Conservation (phyloP, 2,888 invertebrate species). For the Drosophila eohydei region DNA sequence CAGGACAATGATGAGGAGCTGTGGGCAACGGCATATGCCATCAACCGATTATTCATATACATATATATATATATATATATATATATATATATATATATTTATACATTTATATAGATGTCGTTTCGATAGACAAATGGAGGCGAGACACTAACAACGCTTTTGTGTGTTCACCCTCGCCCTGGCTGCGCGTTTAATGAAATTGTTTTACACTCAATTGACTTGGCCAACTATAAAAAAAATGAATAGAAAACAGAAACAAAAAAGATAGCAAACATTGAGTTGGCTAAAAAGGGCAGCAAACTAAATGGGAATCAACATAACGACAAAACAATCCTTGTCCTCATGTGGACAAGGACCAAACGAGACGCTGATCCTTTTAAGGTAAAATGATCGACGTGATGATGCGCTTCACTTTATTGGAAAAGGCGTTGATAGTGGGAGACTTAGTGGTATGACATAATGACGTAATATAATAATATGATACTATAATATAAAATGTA, state of each 20-base stretch:
- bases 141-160: slow-evolving; percentile 13
- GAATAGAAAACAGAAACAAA: slow-evolving; percentile 32
- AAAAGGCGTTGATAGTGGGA: neutral
- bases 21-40: slow-evolving; percentile 21
- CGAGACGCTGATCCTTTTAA: slow-evolving; percentile 52
- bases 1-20: slow-evolving; percentile 46
- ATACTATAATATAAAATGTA: no score
- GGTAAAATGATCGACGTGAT: slow-evolving; percentile 36
- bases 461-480: no score
- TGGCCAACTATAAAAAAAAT: slow-evolving; percentile 70
- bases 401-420: neutral
- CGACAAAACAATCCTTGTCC: slow-evolving; percentile 29
- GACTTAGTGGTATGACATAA: no score
- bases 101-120: neutral
- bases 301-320: slow-evolving; percentile 43
- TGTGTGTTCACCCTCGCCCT: slow-evolving; percentile 1
- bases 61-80: neutral
- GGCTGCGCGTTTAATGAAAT: slow-evolving; percentile 72
- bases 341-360: slow-evolving; percentile 11
- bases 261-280: slow-evolving; percentile 14
- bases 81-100: neutral
- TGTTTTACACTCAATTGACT: slow-evolving; percentile 83
- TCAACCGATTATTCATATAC: slow-evolving; percentile 30
- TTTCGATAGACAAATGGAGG: no score
- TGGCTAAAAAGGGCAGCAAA: slow-evolving; percentile 28